These are phyloP conservation scores for Perithous albicinctus DNA, from an alignment of 2,888 invertebrate genomes.

Conservation along the genomic window DNA sequence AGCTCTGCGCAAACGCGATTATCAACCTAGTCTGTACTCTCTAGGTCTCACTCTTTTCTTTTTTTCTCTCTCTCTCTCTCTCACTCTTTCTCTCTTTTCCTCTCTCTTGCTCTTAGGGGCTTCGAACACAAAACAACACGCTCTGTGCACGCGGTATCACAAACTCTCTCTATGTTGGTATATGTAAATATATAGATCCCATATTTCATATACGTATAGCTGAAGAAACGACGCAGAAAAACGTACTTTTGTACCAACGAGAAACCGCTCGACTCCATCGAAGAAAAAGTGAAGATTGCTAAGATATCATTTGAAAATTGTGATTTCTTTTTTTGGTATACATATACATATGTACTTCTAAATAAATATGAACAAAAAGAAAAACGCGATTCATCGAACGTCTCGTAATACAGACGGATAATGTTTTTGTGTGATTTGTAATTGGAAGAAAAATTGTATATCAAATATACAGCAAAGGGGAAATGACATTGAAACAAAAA, in stretches of 20 bases:
- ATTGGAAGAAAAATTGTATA: too few relatives aligned
- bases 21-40: constrained; percentile 50
- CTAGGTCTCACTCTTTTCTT: constrained; percentile 15
- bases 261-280: constrained; percentile 13
- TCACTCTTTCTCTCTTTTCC: too few relatives aligned
- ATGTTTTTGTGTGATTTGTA: too few relatives aligned
- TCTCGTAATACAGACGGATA: too few relatives aligned
- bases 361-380: too few relatives aligned
- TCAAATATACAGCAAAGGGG: too few relatives aligned
- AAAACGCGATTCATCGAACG: too few relatives aligned
- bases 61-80: neutral
- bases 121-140: neutral
- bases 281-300: too few relatives aligned
- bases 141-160: constrained; percentile 24
- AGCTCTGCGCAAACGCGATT: constrained; percentile 63
- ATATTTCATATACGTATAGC: neutral
- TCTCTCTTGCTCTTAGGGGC: neutral
- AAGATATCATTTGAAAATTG: too few relatives aligned
- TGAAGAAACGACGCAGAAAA: constrained; percentile 34
- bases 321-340: too few relatives aligned
- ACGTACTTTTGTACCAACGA: neutral
- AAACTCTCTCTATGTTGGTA: constrained; percentile 43
- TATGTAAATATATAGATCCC: neutral
- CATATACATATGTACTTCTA: too few relatives aligned
- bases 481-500: too few relatives aligned